Evolutionary conservation across 2,113 vertebrate genomes (phyloP).

Genomic region (Tapirus terrestris): DNA sequence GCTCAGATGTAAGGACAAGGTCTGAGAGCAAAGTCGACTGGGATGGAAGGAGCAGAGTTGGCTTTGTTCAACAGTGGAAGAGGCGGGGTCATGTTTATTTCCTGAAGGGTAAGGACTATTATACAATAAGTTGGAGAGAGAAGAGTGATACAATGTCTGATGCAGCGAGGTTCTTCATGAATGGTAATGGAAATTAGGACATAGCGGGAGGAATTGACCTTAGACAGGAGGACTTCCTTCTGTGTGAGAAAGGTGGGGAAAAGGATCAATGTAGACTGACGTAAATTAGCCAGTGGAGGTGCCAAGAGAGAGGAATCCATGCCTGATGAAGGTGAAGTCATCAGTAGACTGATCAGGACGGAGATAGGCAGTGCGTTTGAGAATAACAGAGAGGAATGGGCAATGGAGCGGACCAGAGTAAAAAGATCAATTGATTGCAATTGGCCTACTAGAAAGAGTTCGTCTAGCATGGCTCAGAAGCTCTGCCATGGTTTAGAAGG

Average conservation of each 20-base stretch:
- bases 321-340: background rate
- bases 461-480: background rate
- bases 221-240: background rate
- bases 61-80: background rate
- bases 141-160: background rate
- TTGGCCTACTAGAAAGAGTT: background rate
- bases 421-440: background rate
- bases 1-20: background rate
- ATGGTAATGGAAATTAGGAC: background rate
- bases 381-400: background rate
- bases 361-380: background rate
- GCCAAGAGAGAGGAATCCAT: background rate
- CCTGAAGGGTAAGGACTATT: background rate
- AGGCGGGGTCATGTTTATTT: background rate
- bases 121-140: background rate
- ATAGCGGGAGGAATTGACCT: background rate
- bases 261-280: background rate
- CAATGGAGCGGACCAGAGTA: background rate
- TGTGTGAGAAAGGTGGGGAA: background rate
- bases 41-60: background rate
- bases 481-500: background rate
- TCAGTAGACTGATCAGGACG: background rate
- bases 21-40: too few species aligned
- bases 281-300: background rate
- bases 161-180: background rate